Conservation (phyloP, 53 echinoderm and acorn worm genomes). For the Echinarachnius parma region DNA sequence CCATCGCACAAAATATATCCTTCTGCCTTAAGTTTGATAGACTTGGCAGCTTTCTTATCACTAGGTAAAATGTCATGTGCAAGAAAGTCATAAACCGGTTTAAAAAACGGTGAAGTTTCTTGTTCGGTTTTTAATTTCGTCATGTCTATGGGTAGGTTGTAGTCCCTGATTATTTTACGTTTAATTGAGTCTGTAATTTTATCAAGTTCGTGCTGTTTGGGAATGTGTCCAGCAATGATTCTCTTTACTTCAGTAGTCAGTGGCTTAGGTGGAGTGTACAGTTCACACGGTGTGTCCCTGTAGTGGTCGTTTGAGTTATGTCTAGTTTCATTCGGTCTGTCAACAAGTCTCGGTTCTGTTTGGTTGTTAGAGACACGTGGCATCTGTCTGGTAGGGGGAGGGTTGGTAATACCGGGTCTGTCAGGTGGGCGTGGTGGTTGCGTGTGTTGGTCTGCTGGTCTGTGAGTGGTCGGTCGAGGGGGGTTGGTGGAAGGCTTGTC, state of each 20-base stretch:
- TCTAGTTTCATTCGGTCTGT: not conserved
- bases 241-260: conserved; percentile 30
- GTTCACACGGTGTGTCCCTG: conserved; percentile 29
- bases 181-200: conserved; percentile 29
- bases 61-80: conserved; percentile 46
- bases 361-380: not conserved
- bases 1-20: conserved; percentile 49
- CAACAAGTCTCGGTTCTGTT: conserved; percentile 34
- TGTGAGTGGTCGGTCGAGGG: not conserved
- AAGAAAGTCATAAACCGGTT: conserved; percentile 38
- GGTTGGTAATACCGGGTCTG: too few species aligned
- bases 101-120: conserved; percentile 39
- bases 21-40: conserved; percentile 38
- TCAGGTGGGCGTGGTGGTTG: too few species aligned
- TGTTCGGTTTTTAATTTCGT: conserved; percentile 32
- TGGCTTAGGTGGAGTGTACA: conserved; percentile 34
- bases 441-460: too few species aligned
- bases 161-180: conserved; percentile 55
- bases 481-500: not conserved
- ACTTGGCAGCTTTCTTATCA: conserved; percentile 41
- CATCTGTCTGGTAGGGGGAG: not conserved
- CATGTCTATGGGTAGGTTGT: conserved; percentile 46
- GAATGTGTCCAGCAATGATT: conserved; percentile 38
- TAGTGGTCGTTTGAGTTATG: not conserved
- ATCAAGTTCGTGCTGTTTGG: conserved; percentile 44